Evolutionary conservation across 2,797 vertebrate genomes (phyloP).

Genomic region (Limosa lapponica): DNA sequence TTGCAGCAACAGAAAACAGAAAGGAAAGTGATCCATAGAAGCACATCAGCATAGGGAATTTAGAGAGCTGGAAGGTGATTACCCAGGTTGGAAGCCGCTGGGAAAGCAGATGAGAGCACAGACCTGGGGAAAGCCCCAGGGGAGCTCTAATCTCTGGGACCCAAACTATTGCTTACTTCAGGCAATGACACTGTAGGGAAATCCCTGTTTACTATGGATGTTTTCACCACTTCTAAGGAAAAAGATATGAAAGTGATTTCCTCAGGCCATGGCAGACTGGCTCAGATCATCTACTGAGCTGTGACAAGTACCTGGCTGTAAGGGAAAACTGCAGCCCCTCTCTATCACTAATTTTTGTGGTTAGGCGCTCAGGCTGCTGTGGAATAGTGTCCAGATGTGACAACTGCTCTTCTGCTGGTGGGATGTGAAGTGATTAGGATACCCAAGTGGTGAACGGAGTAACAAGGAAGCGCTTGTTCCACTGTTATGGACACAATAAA

Average conservation of each 20-base stretch:
- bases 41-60: background rate
- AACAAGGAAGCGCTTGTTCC: background rate
- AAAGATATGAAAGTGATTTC: background rate
- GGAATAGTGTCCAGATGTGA: background rate
- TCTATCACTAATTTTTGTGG: background rate
- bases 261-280: background rate
- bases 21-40: background rate
- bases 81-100: background rate
- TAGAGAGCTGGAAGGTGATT: background rate
- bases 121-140: background rate
- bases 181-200: background rate
- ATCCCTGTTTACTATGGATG: background rate
- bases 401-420: background rate
- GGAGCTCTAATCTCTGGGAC: background rate
- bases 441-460: background rate
- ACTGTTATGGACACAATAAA: background rate
- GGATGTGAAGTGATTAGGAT: background rate
- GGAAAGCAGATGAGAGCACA: background rate
- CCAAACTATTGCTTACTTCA: rapidly evolving
- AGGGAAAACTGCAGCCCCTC: background rate
- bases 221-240: background rate
- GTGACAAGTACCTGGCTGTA: background rate
- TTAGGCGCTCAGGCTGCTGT: rapidly evolving
- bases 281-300: background rate
- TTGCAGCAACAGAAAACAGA: background rate